These are phyloP conservation scores for Acropora tenuis DNA, from an alignment of 64 coral and sea anemone genomes.

Conservation along the genomic window DNA sequence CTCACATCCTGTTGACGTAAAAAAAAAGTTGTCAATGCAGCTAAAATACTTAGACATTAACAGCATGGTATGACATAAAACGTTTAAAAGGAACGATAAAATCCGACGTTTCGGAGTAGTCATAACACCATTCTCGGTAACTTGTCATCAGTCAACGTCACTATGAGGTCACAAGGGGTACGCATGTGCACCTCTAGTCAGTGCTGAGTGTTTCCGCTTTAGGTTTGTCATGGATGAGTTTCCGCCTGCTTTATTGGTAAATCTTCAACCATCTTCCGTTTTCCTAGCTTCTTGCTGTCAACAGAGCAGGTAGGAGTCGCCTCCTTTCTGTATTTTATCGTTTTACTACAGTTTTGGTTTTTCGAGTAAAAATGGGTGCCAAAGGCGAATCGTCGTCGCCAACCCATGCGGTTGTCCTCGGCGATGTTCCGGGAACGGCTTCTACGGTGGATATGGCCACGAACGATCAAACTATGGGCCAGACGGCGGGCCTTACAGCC, in stretches of 20 bases:
- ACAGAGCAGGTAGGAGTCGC: background rate
- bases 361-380: background rate
- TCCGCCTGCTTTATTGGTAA: too few species aligned
- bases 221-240: too few species aligned
- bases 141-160: background rate
- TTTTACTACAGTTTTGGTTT: too few species aligned
- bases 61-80: too few species aligned
- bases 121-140: too few species aligned
- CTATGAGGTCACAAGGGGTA: background rate
- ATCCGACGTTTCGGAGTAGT: too few species aligned
- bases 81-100: too few species aligned
- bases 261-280: background rate
- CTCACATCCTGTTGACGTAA: too few species aligned
- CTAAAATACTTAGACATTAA: too few species aligned
- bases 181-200: too few species aligned
- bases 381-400: conserved; percentile 7
- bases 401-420: conserved; percentile 25
- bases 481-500: background rate
- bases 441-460: background rate
- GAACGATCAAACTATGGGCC: conserved; percentile 33
- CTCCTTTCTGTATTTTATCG: background rate
- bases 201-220: too few species aligned
- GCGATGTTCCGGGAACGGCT: conserved; percentile 15
- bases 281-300: background rate
- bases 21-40: too few species aligned